Conservation (phyloP, 2,797 vertebrate genomes). For the Poecilia wingei region DNA sequence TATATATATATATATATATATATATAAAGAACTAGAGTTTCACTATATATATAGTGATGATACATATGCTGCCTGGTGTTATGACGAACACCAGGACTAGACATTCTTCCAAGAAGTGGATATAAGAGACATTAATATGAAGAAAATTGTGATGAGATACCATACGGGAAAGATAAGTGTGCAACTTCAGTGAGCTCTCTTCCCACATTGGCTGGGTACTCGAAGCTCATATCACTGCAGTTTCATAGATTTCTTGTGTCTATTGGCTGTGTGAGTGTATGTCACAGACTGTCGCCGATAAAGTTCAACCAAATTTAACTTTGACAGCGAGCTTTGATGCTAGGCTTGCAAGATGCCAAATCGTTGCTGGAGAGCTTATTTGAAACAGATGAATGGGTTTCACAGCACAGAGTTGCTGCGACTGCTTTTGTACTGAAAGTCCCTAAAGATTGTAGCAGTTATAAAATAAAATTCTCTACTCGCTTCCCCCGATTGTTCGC, state of each 20-base stretch:
- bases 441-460: background rate
- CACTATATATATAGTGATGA: too few species aligned
- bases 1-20: too few species aligned
- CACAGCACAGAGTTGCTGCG: background rate
- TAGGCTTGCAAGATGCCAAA: background rate
- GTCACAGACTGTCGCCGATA: background rate
- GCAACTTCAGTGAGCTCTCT: background rate
- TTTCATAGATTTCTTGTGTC: background rate
- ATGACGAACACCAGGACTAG: background rate
- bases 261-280: background rate
- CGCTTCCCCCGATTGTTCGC: background rate
- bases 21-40: too few species aligned
- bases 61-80: background rate
- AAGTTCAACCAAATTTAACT: conserved; percentile 4
- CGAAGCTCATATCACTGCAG: background rate
- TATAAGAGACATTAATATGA: background rate
- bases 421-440: background rate
- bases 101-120: background rate
- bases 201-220: background rate
- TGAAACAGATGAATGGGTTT: background rate
- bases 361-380: background rate
- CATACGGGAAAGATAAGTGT: background rate
- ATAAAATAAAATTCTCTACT: background rate
- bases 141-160: background rate
- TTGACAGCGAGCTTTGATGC: conserved; percentile 1